Conservation (phyloP, 2,888 invertebrate genomes). For the Sepiola atlantica region DNA sequence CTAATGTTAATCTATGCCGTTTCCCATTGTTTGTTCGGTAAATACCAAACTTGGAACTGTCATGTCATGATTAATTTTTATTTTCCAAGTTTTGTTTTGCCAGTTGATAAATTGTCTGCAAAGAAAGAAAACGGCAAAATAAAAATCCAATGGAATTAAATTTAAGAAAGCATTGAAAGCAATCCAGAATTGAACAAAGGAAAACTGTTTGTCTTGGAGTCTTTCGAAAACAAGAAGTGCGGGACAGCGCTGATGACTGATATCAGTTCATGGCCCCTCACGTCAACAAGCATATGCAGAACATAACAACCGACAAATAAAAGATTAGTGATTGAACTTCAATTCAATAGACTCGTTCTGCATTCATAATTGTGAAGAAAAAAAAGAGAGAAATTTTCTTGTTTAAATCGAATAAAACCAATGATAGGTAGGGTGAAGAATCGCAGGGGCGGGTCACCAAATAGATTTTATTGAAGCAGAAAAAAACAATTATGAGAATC, state of each 20-base stretch:
- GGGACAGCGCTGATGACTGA: background rate
- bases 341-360: background rate
- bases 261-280: background rate
- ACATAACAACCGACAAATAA: background rate
- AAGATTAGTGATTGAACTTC: background rate
- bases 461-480: background rate
- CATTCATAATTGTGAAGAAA: background rate
- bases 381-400: background rate
- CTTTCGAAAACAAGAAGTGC: background rate
- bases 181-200: background rate
- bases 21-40: background rate
- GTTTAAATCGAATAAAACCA: background rate
- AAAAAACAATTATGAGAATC: background rate
- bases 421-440: background rate
- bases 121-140: background rate
- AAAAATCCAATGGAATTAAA: background rate
- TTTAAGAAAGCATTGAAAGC: background rate
- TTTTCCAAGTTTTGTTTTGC: background rate
- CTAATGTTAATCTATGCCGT: background rate
- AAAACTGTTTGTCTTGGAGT: background rate
- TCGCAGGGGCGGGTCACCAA: too few species aligned
- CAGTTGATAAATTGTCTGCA: background rate
- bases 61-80: background rate
- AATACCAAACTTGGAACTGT: background rate
- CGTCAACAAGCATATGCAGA: slow-evolving; percentile 2